These are phyloP conservation scores for Coluber constrictor DNA, from an alignment of 2,797 vertebrate species.

Conservation along the genomic window DNA sequence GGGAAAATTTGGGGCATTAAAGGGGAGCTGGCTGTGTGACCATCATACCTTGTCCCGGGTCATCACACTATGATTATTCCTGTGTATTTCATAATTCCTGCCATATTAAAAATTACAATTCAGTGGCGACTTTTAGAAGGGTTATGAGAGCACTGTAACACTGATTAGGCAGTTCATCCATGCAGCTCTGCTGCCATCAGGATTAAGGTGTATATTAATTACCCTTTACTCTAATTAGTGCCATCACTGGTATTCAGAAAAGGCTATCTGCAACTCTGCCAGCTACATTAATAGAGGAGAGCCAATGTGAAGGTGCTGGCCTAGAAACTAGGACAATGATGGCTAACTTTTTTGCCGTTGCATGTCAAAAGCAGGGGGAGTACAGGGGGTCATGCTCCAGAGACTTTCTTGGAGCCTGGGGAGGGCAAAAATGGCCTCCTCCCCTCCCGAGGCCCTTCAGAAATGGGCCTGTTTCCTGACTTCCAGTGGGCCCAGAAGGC, in stretches of 20 bases:
- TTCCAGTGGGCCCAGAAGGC: background rate
- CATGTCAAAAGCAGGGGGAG: too few species aligned
- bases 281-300: background rate
- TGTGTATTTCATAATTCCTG: background rate
- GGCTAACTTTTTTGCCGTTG: too few species aligned
- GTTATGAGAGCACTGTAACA: background rate
- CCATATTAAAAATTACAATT: background rate
- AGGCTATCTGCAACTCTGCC: background rate
- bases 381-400: too few species aligned
- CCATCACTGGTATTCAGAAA: background rate
- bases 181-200: background rate
- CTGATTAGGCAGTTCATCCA: background rate
- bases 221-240: background rate
- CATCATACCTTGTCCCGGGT: too few species aligned
- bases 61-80: background rate
- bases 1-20: too few species aligned
- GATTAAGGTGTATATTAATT: too few species aligned
- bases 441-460: too few species aligned
- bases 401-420: too few species aligned
- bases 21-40: too few species aligned
- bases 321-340: background rate
- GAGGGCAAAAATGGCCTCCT: too few species aligned
- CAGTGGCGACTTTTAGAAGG: background rate
- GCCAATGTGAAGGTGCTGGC: background rate
- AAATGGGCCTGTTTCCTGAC: too few species aligned